Base-by-base conservation (phyloP, 1,140 invertebrate species). In the Laupala kohalensis region DNA sequence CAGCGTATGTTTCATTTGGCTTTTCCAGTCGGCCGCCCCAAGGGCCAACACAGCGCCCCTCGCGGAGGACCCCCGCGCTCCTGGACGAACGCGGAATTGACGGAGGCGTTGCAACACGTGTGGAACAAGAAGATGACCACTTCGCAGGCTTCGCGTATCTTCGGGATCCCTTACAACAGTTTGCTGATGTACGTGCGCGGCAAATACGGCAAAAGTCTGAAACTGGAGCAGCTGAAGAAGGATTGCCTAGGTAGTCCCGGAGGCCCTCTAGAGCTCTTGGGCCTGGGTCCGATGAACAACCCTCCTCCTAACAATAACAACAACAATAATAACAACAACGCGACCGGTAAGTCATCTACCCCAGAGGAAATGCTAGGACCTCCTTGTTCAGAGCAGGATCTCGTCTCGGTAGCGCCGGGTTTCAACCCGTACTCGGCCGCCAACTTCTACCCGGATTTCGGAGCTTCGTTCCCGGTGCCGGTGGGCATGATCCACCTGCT, bases 101-200 rank as follows among this genome's bases (percentile, higher is more conserved):
- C 92, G 15, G 90, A 94, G 80, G 92, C 92, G 0, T 82, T 95
- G 19, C 91, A 93, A 76, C 92, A 94, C 79, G 92, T 95, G 0
- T 95, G 93, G 93, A 94, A 94, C 79, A 94, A 94, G 77, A 94
- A 93, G 77, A 94, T 95, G 91, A 95, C 93, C n/a, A 95, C 93
- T 1, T 94, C 92, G 73, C 93, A 95, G 80, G 93, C 93, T 0
- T 93, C 91, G 19, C 82, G 92, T 64, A 91, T 94, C 76, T 95
- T 93, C 78, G 92, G 92, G 6, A 95, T 95, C 68, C 93, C 93
- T 1, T 95, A 95, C 85, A 95, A 95, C 80, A 93, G 91, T 25
- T 81, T 95, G 2, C 83, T 95, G 19, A 94, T 94, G 92, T 95
- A 95, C 80, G 93, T 95, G 6, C 83, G 93, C n/a, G 92, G 92